Conservation (phyloP, 2,113 vertebrate species). For the Progne subis region DNA sequence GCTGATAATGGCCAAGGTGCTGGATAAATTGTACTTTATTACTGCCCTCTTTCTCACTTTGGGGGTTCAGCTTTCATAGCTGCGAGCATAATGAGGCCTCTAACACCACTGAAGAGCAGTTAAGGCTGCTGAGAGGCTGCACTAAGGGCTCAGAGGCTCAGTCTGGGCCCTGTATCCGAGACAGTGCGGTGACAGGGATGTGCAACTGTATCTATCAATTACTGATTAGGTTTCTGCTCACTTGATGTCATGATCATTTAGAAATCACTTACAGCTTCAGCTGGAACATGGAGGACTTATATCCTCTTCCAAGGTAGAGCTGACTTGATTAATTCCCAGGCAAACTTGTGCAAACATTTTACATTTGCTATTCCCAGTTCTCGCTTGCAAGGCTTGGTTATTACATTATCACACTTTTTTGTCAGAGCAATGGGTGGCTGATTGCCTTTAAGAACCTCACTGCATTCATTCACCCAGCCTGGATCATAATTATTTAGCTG, state of each 20-base stretch:
- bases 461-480: background rate
- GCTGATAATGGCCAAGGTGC: background rate
- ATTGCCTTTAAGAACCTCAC: background rate
- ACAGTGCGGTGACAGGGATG: background rate
- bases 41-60: background rate
- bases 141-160: background rate
- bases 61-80: background rate
- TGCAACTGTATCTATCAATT: background rate
- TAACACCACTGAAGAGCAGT: background rate
- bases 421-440: background rate
- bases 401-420: background rate
- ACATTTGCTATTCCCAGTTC: background rate
- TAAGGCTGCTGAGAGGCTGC: background rate
- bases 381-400: background rate
- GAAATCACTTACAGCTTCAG: constrained; percentile 10
- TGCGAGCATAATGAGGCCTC: background rate
- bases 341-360: background rate
- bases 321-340: background rate
- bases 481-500: background rate
- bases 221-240: background rate
- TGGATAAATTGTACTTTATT: background rate
- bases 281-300: background rate
- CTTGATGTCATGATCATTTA: background rate
- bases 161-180: fast-evolving
- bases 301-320: background rate